These are phyloP conservation scores for Thelaira solivaga DNA, from an alignment of 2,888 invertebrate species.

Conservation along the genomic window DNA sequence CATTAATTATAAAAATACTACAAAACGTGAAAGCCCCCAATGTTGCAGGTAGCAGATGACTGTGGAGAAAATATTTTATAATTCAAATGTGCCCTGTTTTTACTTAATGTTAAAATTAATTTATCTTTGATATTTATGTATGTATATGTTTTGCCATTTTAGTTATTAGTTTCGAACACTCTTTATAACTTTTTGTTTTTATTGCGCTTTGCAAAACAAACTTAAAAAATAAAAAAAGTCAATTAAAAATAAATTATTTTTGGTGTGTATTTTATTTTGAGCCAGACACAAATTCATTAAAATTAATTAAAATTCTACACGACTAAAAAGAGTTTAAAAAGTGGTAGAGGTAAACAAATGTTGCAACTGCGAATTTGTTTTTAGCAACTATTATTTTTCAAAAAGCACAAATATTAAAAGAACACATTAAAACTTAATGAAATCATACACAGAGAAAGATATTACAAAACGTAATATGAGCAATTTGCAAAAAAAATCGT, in stretches of 20 bases:
- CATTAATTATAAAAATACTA: no score
- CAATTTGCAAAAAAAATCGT: no score
- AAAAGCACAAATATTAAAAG: neutral
- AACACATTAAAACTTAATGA: neutral
- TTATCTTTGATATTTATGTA: neutral
- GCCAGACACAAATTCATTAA: constrained; percentile 56
- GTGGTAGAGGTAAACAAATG: constrained; percentile 33
- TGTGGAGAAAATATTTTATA: no score
- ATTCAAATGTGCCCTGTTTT: no score
- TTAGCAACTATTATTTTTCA: constrained; percentile 29
- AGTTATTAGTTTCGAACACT: neutral
- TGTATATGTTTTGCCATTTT: neutral
- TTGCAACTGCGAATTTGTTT: constrained; percentile 45
- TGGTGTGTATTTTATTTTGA: constrained; percentile 4
- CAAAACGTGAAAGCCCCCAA: no score
- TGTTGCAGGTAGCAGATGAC: constrained; percentile 27
- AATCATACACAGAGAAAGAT: constrained; percentile 14
- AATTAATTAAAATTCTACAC: constrained; percentile 54
- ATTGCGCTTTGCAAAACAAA: constrained; percentile 31
- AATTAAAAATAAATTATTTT: constrained; percentile 48
- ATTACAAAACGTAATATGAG: no score
- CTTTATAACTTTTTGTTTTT: neutral
- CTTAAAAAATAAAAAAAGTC: constrained; percentile 35
- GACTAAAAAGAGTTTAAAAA: constrained; percentile 10
- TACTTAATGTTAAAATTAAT: neutral